Percentiles rank a stretch among this genome's conserved stretches.
phyloP scores from a whole-genome alignment of 2,113 vertebrate genomes.

The Rattus rattus region DNA sequence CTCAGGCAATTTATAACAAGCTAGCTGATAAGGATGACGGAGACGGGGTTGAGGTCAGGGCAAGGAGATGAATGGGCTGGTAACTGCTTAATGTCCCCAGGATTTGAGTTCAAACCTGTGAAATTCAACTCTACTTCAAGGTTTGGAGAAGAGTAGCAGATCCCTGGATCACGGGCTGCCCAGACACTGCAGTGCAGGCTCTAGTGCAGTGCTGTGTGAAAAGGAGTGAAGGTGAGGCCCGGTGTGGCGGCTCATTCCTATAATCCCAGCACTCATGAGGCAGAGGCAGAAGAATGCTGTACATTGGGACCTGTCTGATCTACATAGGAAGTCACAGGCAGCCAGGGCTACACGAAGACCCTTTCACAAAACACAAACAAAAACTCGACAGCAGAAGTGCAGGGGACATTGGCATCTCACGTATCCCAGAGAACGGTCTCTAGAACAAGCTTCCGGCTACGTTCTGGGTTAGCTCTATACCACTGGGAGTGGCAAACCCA shows the following conservation, averaged over 20 bases:
- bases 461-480: neutral
- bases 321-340: neutral
- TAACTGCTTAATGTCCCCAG: neutral
- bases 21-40: neutral
- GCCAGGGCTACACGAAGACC: neutral
- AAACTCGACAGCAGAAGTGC: neutral
- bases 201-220: neutral
- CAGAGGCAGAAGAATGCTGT: neutral
- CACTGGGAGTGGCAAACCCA: neutral
- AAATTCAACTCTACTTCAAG: neutral
- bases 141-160: neutral
- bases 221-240: neutral
- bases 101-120: neutral
- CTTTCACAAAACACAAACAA: neutral
- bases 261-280: neutral
- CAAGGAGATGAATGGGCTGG: neutral
- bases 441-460: conserved; percentile 25
- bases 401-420: neutral
- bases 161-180: neutral
- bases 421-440: conserved; percentile 9
- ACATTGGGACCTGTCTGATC: neutral
- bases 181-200: neutral
- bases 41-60: neutral
- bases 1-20: neutral
- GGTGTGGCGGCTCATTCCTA: neutral